These are phyloP conservation scores for Hyperoodon ampullatus DNA, from an alignment of 2,113 vertebrate species.

Conservation along the genomic window DNA sequence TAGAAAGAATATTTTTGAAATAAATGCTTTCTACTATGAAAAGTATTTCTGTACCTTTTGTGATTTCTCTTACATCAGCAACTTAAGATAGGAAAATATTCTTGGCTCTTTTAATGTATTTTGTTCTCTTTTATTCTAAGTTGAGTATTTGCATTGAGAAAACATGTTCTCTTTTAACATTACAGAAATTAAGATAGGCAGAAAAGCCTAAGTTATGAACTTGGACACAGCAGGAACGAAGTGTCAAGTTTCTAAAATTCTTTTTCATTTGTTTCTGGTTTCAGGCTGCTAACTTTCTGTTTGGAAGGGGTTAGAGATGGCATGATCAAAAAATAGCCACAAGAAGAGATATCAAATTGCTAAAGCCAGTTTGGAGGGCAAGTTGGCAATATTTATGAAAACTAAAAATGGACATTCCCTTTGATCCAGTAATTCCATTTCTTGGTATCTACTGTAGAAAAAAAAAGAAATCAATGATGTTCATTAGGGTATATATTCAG, in stretches of 20 bases:
- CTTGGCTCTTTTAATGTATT: not conserved
- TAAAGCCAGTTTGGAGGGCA: not conserved
- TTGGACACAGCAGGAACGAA: not conserved
- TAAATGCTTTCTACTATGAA: not conserved
- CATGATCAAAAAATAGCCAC: not conserved
- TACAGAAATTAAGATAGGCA: not conserved
- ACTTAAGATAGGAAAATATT: slow-evolving; percentile 4
- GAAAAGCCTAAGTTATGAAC: not conserved
- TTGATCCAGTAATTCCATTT: not conserved
- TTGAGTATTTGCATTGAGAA: slow-evolving; percentile 34
- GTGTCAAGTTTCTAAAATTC: not conserved
- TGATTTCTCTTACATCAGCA: not conserved
- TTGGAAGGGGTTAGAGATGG: not conserved
- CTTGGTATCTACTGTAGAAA: not conserved
- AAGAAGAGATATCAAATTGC: not conserved
- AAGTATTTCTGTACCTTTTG: slow-evolving; percentile 33
- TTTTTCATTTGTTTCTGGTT: not conserved
- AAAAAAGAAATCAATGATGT: not conserved
- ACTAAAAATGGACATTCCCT: not conserved
- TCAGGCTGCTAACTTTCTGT: not conserved
- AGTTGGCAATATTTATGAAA: not conserved
- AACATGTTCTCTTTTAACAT: not conserved
- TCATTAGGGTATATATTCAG: not conserved
- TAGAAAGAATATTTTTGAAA: slow-evolving; percentile 29
- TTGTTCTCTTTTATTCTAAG: slow-evolving; percentile 21